Evolutionary conservation across 2,888 invertebrate genomes (phyloP).

Genomic region (Leptopilina syphax): DNA sequence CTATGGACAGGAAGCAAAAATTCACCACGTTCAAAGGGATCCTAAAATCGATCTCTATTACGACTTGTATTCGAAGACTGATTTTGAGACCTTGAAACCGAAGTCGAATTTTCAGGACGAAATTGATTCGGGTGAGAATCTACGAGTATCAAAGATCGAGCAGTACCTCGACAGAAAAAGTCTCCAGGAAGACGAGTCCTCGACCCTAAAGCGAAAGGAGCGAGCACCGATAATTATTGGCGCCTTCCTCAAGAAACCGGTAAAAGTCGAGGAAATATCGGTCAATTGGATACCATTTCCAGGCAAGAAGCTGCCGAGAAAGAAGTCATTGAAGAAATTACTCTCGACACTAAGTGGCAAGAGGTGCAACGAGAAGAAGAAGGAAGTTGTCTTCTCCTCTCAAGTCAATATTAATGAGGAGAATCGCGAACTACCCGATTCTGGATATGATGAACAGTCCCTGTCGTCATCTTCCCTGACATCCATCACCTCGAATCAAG

Average conservation of each 20-base stretch:
- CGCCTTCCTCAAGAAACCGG: constrained; percentile 65
- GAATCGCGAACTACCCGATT: constrained; percentile 57
- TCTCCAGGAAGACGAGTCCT: not conserved
- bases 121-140: no score
- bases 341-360: constrained; percentile 56
- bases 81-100: no score
- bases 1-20: no score
- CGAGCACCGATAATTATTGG: constrained; percentile 62
- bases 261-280: constrained; percentile 63
- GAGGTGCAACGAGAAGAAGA: constrained; percentile 38
- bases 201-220: constrained; percentile 10
- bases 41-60: no score
- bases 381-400: constrained; percentile 50
- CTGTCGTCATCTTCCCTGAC: constrained; percentile 57
- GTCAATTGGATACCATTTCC: constrained; percentile 67
- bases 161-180: no score
- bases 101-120: no score
- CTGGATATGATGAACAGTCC: constrained; percentile 65
- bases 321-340: constrained; percentile 64
- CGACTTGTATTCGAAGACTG: no score
- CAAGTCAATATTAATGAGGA: constrained; percentile 58
- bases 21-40: no score
- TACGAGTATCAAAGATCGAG: no score
- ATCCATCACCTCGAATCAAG: constrained; percentile 52
- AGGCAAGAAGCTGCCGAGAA: constrained; percentile 62